These are phyloP conservation scores for Anastatus disparis DNA, from an alignment of 1,140 invertebrate genomes.

Conservation along the genomic window DNA sequence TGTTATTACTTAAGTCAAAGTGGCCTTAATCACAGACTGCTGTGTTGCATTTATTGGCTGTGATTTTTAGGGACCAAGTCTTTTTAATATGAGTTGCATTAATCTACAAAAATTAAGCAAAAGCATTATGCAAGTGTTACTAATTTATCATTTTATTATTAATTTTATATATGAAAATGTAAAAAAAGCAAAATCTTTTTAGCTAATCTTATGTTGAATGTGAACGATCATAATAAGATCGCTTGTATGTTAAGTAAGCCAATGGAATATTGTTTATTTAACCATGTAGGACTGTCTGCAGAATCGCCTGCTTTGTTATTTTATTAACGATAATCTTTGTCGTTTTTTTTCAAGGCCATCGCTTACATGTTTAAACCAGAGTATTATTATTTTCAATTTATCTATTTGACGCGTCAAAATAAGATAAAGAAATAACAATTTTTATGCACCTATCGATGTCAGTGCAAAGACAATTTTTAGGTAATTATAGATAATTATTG, in stretches of 20 bases:
- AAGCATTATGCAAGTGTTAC: background rate
- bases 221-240: background rate
- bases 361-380: background rate
- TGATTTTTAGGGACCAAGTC: conserved; percentile 66
- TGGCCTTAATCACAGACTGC: conserved; percentile 64
- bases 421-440: background rate
- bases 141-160: conserved; percentile 2
- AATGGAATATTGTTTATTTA: background rate
- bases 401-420: conserved; percentile 2
- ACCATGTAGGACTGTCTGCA: background rate
- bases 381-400: conserved; percentile 22
- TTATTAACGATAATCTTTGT: conserved; percentile 12
- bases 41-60: conserved; percentile 67
- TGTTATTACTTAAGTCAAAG: conserved; percentile 44
- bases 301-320: conserved; percentile 7
- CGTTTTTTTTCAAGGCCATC: conserved; percentile 4
- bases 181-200: background rate
- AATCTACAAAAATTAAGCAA: background rate
- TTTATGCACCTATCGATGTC: conserved; percentile 22
- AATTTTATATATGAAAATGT: background rate
- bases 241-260: background rate
- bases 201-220: background rate
- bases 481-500: conserved; percentile 7
- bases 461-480: conserved; percentile 17
- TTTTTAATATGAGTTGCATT: conserved; percentile 17